Conservation (phyloP, 2,113 vertebrate genomes). For the pig (Sus scrofa) region DNA sequence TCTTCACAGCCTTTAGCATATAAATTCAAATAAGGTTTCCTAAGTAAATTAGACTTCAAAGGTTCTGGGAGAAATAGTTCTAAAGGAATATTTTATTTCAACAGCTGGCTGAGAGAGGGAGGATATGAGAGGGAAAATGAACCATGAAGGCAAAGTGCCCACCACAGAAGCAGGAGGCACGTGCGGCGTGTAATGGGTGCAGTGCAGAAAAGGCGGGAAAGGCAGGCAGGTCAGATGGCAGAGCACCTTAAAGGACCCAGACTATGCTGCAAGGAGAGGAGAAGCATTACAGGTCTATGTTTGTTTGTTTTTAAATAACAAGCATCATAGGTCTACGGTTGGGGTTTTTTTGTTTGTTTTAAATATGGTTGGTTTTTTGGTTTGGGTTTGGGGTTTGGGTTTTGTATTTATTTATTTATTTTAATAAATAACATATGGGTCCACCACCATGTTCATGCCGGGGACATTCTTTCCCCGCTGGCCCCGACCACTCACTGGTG, state of each 20-base stretch:
- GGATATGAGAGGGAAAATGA: background rate
- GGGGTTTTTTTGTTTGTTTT: too few species aligned
- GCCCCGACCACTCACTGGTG: background rate
- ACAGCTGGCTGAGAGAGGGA: background rate
- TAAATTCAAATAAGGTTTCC: slow-evolving; percentile 11
- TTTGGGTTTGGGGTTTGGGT: too few species aligned
- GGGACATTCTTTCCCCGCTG: fast-evolving
- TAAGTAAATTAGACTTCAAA: slow-evolving; percentile 38
- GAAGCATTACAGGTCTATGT: background rate
- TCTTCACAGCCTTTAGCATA: background rate
- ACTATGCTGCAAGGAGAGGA: background rate
- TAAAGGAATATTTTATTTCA: slow-evolving; percentile 32
- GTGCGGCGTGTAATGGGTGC: background rate
- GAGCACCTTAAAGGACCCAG: background rate
- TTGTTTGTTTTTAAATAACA: too few species aligned
- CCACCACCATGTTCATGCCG: background rate
- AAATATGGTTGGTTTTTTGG: too few species aligned
- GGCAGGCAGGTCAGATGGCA: background rate
- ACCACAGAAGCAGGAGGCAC: background rate
- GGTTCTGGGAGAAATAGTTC: background rate
- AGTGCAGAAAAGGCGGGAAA: background rate
- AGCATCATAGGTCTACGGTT: too few species aligned
- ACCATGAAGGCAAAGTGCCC: background rate
- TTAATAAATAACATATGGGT: too few species aligned
- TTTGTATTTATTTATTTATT: too few species aligned